Evolutionary conservation across 2,797 vertebrate species (phyloP).

Genomic region (Thaleichthys pacificus): DNA sequence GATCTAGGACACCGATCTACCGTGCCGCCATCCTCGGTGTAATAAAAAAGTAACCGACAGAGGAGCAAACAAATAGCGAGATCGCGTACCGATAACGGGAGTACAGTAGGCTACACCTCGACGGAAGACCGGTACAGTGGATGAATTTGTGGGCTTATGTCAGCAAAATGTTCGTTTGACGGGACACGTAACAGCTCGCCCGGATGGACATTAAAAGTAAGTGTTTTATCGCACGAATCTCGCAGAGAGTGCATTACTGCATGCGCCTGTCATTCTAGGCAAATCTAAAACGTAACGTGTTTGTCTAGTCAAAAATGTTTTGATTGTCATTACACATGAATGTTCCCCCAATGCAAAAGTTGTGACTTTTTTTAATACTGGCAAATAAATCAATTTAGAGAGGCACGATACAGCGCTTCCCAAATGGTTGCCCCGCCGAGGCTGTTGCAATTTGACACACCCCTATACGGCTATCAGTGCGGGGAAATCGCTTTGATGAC

Average conservation of each 20-base stretch:
- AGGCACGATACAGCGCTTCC: background rate
- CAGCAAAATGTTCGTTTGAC: constrained; percentile 28
- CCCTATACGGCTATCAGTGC: constrained; percentile 47
- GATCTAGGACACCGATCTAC: constrained; percentile 71
- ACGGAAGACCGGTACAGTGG: constrained; percentile 43
- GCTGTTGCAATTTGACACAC: constrained; percentile 56
- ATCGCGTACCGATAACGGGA: constrained; percentile 45
- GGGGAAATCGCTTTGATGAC: constrained; percentile 41
- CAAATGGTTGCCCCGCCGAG: constrained; percentile 12
- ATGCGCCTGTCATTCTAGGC: background rate
- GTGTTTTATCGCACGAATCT: constrained; percentile 53
- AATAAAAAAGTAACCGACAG: constrained; percentile 65
- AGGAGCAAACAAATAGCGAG: constrained; percentile 48
- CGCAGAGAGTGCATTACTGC: constrained; percentile 22
- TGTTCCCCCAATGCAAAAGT: background rate
- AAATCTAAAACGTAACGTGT: background rate
- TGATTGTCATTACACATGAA: background rate
- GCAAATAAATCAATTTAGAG: background rate
- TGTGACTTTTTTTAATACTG: background rate
- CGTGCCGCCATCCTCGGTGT: constrained; percentile 56
- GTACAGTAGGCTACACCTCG: constrained; percentile 47
- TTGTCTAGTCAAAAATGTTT: background rate
- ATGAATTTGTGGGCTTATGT: constrained; percentile 38
- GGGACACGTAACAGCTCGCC: constrained; percentile 47
- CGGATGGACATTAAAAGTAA: constrained; percentile 65